Evolutionary conservation across 2,113 vertebrate species (phyloP).

Genomic region (Bos indicus): DNA sequence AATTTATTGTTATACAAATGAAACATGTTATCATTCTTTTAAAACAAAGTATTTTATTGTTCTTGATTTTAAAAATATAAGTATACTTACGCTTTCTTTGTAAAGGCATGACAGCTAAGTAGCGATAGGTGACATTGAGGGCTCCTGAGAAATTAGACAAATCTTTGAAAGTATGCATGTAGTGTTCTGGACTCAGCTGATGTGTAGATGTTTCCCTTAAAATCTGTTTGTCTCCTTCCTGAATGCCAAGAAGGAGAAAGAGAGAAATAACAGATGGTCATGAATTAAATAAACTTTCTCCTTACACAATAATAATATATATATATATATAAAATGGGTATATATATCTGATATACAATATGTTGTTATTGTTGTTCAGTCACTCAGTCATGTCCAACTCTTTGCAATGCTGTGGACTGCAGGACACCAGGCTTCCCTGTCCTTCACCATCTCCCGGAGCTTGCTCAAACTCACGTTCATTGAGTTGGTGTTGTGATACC

Average conservation of each 20-base stretch:
- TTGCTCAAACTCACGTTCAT: not conserved
- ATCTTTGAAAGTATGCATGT: constrained; percentile 91
- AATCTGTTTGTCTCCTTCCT: constrained; percentile 94
- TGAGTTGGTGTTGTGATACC: not conserved
- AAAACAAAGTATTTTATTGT: not conserved
- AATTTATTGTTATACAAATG: not conserved
- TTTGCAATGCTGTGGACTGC: not conserved
- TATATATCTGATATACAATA: not conserved
- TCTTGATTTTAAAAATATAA: not conserved
- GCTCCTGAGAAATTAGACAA: constrained; percentile 95
- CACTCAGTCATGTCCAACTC: fast-evolving
- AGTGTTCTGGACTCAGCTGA: constrained; percentile 90
- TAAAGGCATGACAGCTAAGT: constrained; percentile 92
- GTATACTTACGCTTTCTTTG: constrained; percentile 91
- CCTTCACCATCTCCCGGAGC: not conserved
- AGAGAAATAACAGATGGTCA: not conserved
- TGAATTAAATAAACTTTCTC: not conserved
- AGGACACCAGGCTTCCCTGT: not conserved
- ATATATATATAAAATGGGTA: not conserved
- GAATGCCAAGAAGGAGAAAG: constrained; percentile 66
- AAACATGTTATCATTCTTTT: not conserved
- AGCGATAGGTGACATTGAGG: constrained; percentile 96
- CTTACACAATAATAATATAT: not conserved
- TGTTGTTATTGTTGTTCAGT: not conserved
- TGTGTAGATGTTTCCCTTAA: constrained; percentile 90